Conservation (phyloP, 2,888 invertebrate species). For the Sesia apiformis region DNA sequence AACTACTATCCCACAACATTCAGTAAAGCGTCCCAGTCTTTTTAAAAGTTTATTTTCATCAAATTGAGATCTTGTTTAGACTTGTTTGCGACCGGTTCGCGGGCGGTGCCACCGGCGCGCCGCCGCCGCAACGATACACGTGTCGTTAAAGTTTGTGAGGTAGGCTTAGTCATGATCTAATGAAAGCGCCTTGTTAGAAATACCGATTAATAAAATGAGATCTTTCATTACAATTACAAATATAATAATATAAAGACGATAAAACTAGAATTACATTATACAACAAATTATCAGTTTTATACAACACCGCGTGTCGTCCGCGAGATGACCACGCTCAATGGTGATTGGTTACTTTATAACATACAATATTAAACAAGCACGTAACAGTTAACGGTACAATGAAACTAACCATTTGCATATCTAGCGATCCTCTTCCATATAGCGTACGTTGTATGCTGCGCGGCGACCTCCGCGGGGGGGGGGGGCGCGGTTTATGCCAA, state of each 20-base stretch:
- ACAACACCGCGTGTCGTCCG: conserved; percentile 45
- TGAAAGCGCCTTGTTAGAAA: conserved; percentile 75
- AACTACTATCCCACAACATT: conserved; percentile 73
- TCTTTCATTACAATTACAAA: conserved; percentile 75
- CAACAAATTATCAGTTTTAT: conserved; percentile 67
- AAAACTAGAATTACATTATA: conserved; percentile 71
- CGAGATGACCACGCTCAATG: conserved; percentile 38
- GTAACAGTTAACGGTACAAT: conserved; percentile 60
- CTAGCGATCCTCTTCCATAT: conserved; percentile 21
- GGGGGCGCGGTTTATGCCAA: conserved; percentile 8
- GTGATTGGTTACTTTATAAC: conserved; percentile 39
- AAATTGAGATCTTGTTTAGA: conserved; percentile 75
- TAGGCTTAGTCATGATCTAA: conserved; percentile 75
- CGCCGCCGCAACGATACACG: conserved; percentile 16
- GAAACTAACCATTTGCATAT: conserved; percentile 39
- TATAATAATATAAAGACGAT: conserved; percentile 71
- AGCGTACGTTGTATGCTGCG: conserved; percentile 1
- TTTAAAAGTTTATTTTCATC: conserved; percentile 73
- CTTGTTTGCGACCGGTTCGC: conserved; percentile 56
- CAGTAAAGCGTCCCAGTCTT: conserved; percentile 75
- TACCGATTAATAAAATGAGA: conserved; percentile 76
- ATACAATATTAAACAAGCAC: conserved; percentile 43
- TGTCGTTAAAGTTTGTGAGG: conserved; percentile 70
- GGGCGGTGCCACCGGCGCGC: conserved; percentile 20
- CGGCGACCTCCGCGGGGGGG: conserved; percentile 6